These are phyloP conservation scores for Hypsibius dujardini DNA, from an alignment of 1,140 invertebrate genomes.

Conservation along the genomic window DNA sequence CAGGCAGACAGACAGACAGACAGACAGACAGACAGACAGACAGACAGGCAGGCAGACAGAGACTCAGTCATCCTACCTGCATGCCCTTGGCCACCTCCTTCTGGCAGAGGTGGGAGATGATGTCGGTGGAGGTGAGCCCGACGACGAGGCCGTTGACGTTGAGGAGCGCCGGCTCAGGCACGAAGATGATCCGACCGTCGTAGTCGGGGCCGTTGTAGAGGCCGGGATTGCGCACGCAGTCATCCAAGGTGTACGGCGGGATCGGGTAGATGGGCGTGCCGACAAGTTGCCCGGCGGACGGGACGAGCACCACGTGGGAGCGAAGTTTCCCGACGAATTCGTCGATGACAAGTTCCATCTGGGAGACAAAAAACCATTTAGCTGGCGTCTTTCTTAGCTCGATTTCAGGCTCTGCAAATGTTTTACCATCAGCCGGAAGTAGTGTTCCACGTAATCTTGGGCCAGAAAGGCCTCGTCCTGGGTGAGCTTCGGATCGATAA, in stretches of 20 bases:
- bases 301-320: not conserved
- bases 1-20: too few species aligned
- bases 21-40: too few species aligned
- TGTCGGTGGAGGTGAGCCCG: slow-evolving; percentile 59
- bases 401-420: not conserved
- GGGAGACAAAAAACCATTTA: not conserved
- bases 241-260: not conserved
- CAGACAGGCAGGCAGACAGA: too few species aligned
- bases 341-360: not conserved
- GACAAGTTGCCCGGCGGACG: slow-evolving; percentile 5
- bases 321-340: not conserved
- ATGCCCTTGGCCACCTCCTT: slow-evolving; percentile 45
- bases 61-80: too few species aligned
- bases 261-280: not conserved
- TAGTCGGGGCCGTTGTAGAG: not conserved
- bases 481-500: not conserved
- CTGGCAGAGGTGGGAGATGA: slow-evolving; percentile 55
- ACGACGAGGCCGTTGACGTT: slow-evolving; percentile 55
- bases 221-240: not conserved
- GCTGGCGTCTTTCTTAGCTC: too few species aligned
- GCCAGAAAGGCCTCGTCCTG: not conserved
- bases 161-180: slow-evolving; percentile 61
- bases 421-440: not conserved
- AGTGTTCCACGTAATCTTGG: not conserved
- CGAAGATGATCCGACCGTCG: slow-evolving; percentile 21